Percentiles rank a stretch among this genome's conserved stretches.
Conservation (phyloP, 2,797 vertebrate genomes). For the Mareca strepera region DNA sequence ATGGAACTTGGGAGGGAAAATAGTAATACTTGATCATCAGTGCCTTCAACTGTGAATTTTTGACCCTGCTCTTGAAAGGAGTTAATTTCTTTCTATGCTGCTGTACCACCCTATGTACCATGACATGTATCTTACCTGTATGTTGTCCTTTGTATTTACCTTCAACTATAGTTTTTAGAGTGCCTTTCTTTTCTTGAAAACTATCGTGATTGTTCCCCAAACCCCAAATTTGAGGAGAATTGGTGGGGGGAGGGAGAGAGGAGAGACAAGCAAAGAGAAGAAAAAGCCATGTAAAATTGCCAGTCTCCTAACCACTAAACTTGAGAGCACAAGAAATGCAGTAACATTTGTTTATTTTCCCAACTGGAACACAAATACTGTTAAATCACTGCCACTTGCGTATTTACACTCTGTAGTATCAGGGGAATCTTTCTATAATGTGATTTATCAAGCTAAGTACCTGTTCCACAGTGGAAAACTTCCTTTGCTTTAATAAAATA, state of each 20-base stretch:
- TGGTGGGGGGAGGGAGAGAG: too few relatives aligned
- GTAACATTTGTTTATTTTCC: background rate
- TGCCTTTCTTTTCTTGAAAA: background rate
- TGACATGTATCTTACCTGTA: background rate
- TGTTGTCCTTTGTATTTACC: background rate
- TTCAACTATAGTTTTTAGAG: background rate
- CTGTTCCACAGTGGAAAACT: background rate
- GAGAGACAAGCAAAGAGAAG: too few relatives aligned
- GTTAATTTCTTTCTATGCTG: rapidly evolving
- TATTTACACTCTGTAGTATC: background rate
- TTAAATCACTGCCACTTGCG: background rate
- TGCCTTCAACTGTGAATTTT: background rate
- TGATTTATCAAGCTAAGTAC: background rate
- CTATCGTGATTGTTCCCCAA: background rate
- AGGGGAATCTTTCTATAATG: background rate
- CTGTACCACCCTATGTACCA: background rate
- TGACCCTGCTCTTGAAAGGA: background rate
- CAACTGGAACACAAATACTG: background rate
- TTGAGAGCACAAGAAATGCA: background rate
- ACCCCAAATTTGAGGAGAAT: background rate
- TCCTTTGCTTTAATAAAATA: background rate
- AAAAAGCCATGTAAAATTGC: background rate
- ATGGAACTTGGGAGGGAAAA: background rate
- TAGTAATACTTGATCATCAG: background rate
- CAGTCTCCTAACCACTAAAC: background rate